phyloP scores from a whole-genome alignment of 2,888 invertebrate species.

The Elmis aenea region DNA sequence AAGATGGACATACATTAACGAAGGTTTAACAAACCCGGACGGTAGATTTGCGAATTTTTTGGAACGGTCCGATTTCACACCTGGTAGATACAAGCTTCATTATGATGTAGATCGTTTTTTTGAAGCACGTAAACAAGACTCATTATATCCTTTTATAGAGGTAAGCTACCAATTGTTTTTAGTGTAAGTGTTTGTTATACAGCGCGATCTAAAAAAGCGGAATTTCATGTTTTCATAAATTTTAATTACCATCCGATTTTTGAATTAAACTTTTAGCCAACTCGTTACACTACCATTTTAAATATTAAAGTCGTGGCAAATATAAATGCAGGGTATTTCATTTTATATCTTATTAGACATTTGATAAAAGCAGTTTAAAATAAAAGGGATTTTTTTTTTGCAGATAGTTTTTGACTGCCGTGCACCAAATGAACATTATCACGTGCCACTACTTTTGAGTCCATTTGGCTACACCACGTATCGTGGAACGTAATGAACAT shows the following conservation, averaged over 20 bases:
- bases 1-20: slow-evolving; percentile 64
- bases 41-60: slow-evolving; percentile 64
- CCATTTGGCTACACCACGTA: slow-evolving; percentile 77
- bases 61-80: slow-evolving; percentile 54
- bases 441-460: slow-evolving; percentile 69
- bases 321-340: no score
- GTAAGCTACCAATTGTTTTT: slow-evolving; percentile 44
- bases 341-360: no score
- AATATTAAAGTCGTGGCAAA: no score
- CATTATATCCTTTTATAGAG: slow-evolving; percentile 74
- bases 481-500: slow-evolving; percentile 63
- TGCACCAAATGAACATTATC: slow-evolving; percentile 61
- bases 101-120: slow-evolving; percentile 72
- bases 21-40: slow-evolving; percentile 57
- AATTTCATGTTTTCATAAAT: neutral
- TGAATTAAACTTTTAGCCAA: no score
- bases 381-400: slow-evolving; percentile 28
- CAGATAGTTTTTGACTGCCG: slow-evolving; percentile 68
- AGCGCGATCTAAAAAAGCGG: no score
- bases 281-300: no score
- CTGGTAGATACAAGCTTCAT: slow-evolving; percentile 68
- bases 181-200: no score
- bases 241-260: no score
- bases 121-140: slow-evolving; percentile 53
- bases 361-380: no score